Percentiles rank a stretch among this genome's conserved stretches.
These are phyloP conservation scores for Lacerta bilineata DNA, from an alignment of 2,797 vertebrate species.

Conservation along the genomic window DNA sequence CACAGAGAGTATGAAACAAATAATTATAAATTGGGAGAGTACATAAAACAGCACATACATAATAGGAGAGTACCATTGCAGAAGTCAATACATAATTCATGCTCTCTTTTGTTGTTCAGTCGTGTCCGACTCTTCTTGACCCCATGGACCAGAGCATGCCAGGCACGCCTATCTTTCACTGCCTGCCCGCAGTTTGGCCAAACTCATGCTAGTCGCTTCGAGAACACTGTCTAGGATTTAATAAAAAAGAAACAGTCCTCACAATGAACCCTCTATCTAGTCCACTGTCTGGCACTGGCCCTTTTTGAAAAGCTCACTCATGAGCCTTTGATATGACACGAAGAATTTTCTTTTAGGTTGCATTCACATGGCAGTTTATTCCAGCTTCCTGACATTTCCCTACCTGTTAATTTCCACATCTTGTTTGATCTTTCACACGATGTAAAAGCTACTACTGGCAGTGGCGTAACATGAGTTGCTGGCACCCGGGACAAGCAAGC, in stretches of 20 bases:
- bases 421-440: no score
- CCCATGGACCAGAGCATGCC: no score
- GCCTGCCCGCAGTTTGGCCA: no score
- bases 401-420: neutral
- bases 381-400: neutral
- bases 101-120: no score
- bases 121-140: no score
- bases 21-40: neutral
- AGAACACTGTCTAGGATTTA: neutral
- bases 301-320: neutral
- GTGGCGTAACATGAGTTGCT: no score
- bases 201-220: no score
- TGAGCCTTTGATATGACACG: neutral
- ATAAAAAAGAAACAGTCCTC: conserved; percentile 3
- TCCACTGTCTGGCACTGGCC: neutral
- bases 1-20: neutral
- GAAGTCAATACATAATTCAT: neutral
- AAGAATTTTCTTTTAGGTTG: neutral
- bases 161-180: no score
- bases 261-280: neutral
- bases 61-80: neutral
- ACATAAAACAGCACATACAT: neutral
- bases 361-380: neutral
- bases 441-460: no score
- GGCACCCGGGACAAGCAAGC: no score